These are phyloP conservation scores for Pogoniulus pusillus DNA, from an alignment of 2,797 vertebrate genomes.

Conservation along the genomic window DNA sequence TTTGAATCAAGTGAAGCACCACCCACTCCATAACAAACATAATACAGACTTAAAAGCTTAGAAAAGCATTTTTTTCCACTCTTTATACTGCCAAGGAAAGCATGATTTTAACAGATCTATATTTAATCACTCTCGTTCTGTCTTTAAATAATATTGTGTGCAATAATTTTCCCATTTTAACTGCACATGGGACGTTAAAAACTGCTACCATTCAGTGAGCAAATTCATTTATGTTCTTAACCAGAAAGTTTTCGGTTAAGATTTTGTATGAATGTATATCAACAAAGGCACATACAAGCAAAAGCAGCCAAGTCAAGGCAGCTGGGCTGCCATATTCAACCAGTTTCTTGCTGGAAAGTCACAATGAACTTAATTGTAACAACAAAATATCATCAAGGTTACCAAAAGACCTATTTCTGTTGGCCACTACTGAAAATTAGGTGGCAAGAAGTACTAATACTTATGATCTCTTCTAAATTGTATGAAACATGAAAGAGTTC, in stretches of 20 bases:
- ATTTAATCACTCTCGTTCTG: neutral
- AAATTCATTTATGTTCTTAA: neutral
- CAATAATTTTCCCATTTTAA: neutral
- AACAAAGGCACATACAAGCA: neutral
- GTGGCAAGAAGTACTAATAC: neutral
- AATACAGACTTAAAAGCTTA: neutral
- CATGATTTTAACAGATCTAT: neutral
- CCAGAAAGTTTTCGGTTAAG: neutral
- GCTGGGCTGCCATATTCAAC: neutral
- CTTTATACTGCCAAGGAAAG: neutral
- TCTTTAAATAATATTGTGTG: neutral
- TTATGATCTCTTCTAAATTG: neutral
- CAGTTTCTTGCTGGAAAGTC: neutral
- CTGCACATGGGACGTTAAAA: neutral
- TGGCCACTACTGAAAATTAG: neutral
- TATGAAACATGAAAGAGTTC: constrained; percentile 1
- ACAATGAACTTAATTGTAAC: neutral
- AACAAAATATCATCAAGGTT: neutral
- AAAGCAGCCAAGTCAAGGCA: neutral
- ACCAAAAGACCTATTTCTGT: neutral
- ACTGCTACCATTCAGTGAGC: neutral
- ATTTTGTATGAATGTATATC: neutral
- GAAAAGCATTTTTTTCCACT: neutral
- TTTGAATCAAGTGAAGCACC: neutral
- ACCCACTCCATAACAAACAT: neutral